These are phyloP conservation scores for Laupala kohalensis DNA, from an alignment of 1,140 invertebrate genomes.

Conservation along the genomic window DNA sequence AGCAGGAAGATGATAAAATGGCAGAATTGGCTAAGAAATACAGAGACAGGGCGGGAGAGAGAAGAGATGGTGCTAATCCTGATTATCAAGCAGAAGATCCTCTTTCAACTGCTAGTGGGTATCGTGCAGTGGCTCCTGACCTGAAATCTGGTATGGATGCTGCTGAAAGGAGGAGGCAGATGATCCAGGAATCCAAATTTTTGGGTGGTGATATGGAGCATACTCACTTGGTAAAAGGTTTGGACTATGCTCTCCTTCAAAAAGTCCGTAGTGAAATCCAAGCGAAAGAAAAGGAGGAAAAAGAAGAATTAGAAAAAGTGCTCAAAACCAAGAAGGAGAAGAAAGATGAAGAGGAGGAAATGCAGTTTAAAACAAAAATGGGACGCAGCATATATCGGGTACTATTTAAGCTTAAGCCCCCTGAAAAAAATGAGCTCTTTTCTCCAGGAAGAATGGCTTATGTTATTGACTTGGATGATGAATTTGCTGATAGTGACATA, in stretches of 20 bases:
- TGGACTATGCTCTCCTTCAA: conserved; percentile 97
- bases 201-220: conserved; percentile 99
- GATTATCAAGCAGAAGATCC: conserved; percentile 74
- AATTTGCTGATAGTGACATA: conserved; percentile 80
- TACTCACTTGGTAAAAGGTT: conserved; percentile 98
- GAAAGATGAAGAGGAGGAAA: conserved; percentile 56
- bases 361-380: conserved; percentile 66
- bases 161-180: conserved; percentile 84
- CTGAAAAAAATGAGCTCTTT: conserved; percentile 88
- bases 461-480: conserved; percentile 89
- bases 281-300: conserved; percentile 67
- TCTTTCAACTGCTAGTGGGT: conserved; percentile 76
- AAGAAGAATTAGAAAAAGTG: conserved; percentile 66
- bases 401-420: conserved; percentile 42
- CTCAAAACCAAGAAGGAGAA: conserved; percentile 38
- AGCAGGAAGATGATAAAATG: conserved; percentile 90
- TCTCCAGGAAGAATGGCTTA: conserved; percentile 92
- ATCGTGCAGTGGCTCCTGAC: conserved; percentile 90
- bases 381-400: conserved; percentile 62
- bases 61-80: conserved; percentile 73
- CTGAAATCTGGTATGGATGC: conserved; percentile 86
- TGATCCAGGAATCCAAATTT: conserved; percentile 99
- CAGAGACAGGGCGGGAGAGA: conserved; percentile 82
- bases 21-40: conserved; percentile 92
- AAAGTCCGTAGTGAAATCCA: conserved; percentile 73